Base-by-base conservation (phyloP, 2,888 invertebrate genomes). In the Agapetus fuscipes region DNA sequence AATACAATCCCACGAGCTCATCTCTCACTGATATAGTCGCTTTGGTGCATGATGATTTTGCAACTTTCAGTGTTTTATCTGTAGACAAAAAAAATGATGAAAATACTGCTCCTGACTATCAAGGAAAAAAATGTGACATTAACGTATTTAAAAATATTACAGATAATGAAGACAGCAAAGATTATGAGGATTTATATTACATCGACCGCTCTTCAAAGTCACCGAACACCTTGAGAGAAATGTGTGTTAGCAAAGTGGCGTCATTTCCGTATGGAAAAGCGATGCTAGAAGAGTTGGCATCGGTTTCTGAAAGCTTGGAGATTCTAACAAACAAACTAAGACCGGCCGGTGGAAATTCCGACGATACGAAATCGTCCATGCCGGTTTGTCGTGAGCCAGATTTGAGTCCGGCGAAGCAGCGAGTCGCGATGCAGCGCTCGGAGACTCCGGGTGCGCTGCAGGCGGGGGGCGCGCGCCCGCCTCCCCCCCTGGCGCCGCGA, bases 201-300 rank as follows among this genome's bases (percentile, higher is more conserved):
- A 9, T 6, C 4, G 20, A 20, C 4, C 20, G 20, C 20, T 9
- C 4, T 4, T 4, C 4, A 9, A 4, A 20, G 20, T 9, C 20
- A 20, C 74, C 78, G 1, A 61, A 62, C 33, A 62, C 72, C 17
- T 58, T 86, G 38, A 72, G 74, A 50, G 75, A 80, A 50, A 58
- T 82, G 24, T 83, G 83, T 56, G 66, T 83, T 26, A 71, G 68
- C 50, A 75, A 66, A 48, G 67, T 86, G 7, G 64, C 78, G 12
- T 67, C 74, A 4, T 66, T 83, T 55, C 84, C 84, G 3, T 81
- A 73, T 55, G 85, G 85, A 33, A 63, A 69, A 14, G 76, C 76
- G 53, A 71, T 85, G 48, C 59, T 83, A 43, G 76, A 79, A 60
- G 81, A 81, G 57, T 55, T 82, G 28, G 80, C 80, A 17, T 67